A percentile compares a stretch with the other conserved stretches of the same genome.
Conservation (phyloP, 2,113 vertebrate species). For the Calidris pugnax region DNA sequence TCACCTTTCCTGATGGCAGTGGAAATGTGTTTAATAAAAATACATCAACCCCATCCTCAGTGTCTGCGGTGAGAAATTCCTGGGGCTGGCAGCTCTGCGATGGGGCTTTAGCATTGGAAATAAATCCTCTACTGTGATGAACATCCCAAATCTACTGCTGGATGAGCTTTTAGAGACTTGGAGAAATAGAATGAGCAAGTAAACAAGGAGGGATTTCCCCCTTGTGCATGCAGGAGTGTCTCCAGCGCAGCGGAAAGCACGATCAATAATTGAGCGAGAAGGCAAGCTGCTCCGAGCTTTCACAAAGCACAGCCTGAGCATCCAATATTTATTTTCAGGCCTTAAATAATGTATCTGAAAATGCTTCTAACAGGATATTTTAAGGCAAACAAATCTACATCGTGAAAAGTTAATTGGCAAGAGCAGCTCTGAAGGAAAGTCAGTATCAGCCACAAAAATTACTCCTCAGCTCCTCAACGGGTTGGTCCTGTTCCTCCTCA, state of each 20-base stretch:
- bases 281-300: background rate
- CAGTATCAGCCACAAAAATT: background rate
- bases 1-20: background rate
- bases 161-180: background rate
- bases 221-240: background rate
- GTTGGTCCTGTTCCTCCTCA: background rate
- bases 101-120: background rate
- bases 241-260: background rate
- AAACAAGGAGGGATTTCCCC: background rate
- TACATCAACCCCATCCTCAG: background rate
- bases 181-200: background rate
- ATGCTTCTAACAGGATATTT: background rate
- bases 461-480: background rate
- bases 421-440: background rate
- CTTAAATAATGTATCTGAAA: constrained; percentile 28
- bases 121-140: background rate
- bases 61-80: background rate
- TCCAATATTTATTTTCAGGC: constrained; percentile 48
- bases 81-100: background rate
- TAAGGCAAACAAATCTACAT: constrained; percentile 17
- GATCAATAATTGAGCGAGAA: constrained; percentile 40
- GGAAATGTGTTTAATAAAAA: background rate
- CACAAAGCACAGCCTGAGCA: background rate
- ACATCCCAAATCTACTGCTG: background rate
- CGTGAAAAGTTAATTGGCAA: constrained; percentile 37